These are phyloP conservation scores for Geodia barretti DNA, from an alignment of 37 sponge, comb jelly and placozoan species.

Conservation along the genomic window DNA sequence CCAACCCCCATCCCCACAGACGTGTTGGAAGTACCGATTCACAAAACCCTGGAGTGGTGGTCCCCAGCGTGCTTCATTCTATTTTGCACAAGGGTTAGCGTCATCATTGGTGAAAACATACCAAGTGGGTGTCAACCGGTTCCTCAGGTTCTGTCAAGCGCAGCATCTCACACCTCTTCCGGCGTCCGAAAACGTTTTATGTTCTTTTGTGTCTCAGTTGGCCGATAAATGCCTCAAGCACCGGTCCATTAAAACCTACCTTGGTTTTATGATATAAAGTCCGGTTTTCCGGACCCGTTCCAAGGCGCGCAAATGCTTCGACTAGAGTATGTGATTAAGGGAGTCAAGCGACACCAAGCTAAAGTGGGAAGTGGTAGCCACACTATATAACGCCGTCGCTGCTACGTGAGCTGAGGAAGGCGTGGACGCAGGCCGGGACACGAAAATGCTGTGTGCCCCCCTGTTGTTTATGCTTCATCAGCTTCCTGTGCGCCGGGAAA, in stretches of 20 bases:
- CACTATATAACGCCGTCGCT: slow-evolving; percentile 6
- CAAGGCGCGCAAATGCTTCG: slow-evolving; percentile 12
- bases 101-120: background rate
- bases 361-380: background rate
- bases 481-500: slow-evolving; percentile 16
- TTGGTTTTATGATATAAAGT: slow-evolving; percentile 26
- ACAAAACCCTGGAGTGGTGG: too few relatives aligned
- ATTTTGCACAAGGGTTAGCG: slow-evolving; percentile 35
- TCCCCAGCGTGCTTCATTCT: background rate
- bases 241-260: slow-evolving; percentile 46
- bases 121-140: background rate
- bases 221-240: slow-evolving; percentile 21
- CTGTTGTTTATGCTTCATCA: too few relatives aligned
- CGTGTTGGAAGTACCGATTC: background rate
- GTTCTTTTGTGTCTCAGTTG: slow-evolving; percentile 29
- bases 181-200: slow-evolving; percentile 22
- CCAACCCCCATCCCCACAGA: slow-evolving; percentile 13
- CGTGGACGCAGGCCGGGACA: background rate
- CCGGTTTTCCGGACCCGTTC: slow-evolving; percentile 21
- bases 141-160: background rate
- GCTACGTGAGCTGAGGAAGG: background rate
- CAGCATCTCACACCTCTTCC: slow-evolving; percentile 1
- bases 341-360: slow-evolving; percentile 31
- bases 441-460: background rate
- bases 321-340: slow-evolving; percentile 39